These are phyloP conservation scores for Salminus brasiliensis DNA, from an alignment of 2,113 vertebrate species.

Conservation along the genomic window DNA sequence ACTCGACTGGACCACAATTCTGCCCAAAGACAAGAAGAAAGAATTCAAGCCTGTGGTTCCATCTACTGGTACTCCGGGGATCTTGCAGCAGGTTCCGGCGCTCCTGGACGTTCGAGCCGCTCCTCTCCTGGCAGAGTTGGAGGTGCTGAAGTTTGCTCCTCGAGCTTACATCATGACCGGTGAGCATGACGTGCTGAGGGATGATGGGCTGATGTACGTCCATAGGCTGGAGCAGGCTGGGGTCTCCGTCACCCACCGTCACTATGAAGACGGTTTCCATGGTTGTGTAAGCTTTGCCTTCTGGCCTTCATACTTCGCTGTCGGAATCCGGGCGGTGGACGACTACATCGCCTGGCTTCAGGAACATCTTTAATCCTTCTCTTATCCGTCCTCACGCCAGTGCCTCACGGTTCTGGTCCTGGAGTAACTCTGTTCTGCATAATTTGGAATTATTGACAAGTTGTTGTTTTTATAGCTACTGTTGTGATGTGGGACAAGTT, in stretches of 20 bases:
- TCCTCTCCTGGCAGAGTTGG: slow-evolving; percentile 83
- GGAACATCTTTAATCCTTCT: slow-evolving; percentile 80
- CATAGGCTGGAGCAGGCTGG: slow-evolving; percentile 83
- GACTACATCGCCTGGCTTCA: slow-evolving; percentile 88
- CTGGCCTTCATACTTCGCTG: slow-evolving; percentile 84
- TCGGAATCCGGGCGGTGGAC: slow-evolving; percentile 78
- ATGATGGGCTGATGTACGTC: slow-evolving; percentile 91
- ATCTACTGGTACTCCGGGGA: slow-evolving; percentile 65
- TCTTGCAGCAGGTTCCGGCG: slow-evolving; percentile 74
- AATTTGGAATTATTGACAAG: neutral
- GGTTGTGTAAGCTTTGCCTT: slow-evolving; percentile 86
- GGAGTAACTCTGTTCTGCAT: neutral
- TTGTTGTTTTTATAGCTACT: no score
- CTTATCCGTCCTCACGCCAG: no score
- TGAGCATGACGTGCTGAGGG: slow-evolving; percentile 89
- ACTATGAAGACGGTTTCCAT: slow-evolving; percentile 90
- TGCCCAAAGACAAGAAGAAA: slow-evolving; percentile 78
- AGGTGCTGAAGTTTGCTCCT: slow-evolving; percentile 79
- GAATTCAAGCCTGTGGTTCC: slow-evolving; percentile 75
- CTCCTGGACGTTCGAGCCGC: slow-evolving; percentile 82
- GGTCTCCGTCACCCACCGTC: slow-evolving; percentile 82
- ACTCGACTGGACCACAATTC: slow-evolving; percentile 84
- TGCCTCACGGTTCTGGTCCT: no score
- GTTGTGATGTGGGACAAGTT: no score
- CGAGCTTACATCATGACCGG: slow-evolving; percentile 89